phyloP scores from a whole-genome alignment of 2,888 invertebrate species.

The Ormyrus nitidulus region DNA sequence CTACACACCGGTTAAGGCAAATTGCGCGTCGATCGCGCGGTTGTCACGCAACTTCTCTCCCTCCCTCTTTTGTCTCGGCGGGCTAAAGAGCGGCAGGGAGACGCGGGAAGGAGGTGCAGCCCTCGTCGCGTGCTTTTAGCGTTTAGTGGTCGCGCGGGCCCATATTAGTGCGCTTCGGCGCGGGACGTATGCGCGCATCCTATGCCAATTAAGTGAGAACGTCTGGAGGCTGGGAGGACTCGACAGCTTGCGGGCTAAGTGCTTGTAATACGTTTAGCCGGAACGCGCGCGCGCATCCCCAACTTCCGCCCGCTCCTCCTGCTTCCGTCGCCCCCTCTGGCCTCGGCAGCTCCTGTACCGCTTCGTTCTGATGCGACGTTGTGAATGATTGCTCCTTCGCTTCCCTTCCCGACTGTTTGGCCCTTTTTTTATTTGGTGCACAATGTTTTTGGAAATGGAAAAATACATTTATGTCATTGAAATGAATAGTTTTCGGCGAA shows the following conservation, averaged over 20 bases:
- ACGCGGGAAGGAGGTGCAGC: not conserved
- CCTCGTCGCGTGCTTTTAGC: constrained; percentile 59
- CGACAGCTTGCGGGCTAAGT: constrained; percentile 71
- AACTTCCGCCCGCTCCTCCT: constrained; percentile 19
- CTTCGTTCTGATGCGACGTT: no score
- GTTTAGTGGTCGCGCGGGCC: constrained; percentile 14
- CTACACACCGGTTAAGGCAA: not conserved
- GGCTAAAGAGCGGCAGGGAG: not conserved
- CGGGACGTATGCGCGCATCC: constrained; percentile 59
- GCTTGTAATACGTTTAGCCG: constrained; percentile 72
- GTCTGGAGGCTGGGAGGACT: constrained; percentile 62
- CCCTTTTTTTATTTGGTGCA: no score
- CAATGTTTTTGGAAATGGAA: no score
- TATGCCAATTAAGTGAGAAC: constrained; percentile 70
- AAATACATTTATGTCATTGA: no score
- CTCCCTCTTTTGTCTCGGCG: not conserved
- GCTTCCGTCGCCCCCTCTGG: not conserved
- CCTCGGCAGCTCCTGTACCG: no score
- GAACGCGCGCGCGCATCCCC: constrained; percentile 61
- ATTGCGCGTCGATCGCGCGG: constrained; percentile 1
- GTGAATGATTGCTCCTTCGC: no score
- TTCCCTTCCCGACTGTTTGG: no score
- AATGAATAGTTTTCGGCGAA: no score
- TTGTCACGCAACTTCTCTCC: constrained; percentile 11
- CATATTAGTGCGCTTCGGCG: constrained; percentile 24